phyloP scores from a whole-genome alignment of 2,797 vertebrate species.

The Discoglossus pictus region DNA sequence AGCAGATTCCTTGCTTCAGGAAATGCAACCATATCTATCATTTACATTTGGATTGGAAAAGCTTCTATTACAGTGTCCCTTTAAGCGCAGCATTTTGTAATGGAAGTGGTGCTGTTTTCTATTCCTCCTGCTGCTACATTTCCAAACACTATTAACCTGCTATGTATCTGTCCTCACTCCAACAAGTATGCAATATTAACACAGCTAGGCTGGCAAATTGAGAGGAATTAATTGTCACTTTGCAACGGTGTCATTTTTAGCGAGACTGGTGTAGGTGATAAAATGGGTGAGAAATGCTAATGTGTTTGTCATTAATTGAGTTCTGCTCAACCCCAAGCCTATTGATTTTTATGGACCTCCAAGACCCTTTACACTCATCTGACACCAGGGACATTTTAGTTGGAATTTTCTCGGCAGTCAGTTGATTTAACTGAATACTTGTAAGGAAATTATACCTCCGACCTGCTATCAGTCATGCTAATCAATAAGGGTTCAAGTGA shows the following conservation, averaged over 20 bases:
- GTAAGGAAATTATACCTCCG: conserved; percentile 27
- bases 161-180: no score
- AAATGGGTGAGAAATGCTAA: conserved; percentile 2
- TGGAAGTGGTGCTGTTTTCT: no score
- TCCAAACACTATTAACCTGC: no score
- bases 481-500: conserved; percentile 37
- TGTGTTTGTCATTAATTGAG: conserved; percentile 2
- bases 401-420: conserved; percentile 12
- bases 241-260: not conserved
- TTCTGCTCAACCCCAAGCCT: not conserved
- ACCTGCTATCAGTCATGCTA: conserved; percentile 24
- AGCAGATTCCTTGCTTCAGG: no score
- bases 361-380: not conserved
- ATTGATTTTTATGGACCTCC: conserved; percentile 20
- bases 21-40: no score
- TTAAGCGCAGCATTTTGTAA: no score
- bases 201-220: no score
- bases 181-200: no score
- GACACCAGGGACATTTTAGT: conserved; percentile 8
- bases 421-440: conserved; percentile 34
- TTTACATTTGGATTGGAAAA: no score
- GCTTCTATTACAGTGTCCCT: no score
- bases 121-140: no score
- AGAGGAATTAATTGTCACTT: no score
- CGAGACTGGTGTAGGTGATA: not conserved